Base-by-base conservation (phyloP, 2,797 vertebrate genomes). In the Mormyrus proboscirostris region DNA sequence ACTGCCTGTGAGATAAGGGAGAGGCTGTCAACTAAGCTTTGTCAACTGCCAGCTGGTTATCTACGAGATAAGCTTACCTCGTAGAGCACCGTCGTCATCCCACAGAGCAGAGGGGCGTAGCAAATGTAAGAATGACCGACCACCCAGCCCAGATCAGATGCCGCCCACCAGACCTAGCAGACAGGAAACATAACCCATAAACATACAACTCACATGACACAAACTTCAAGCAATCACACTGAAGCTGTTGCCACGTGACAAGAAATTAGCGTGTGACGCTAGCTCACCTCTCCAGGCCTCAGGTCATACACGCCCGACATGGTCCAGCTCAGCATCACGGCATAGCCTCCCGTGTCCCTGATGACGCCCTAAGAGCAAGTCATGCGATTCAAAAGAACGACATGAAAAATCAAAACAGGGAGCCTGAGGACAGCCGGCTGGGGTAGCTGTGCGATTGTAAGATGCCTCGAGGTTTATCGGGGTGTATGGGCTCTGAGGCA, bases 81-180 rank as follows among this genome's bases (percentile, higher is more conserved):
- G 50, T 98, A 99, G 62, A 99, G 96, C 91, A 99, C 92, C 0
- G 98, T 97, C 92, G 97, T 95, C 94, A 98, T 99, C 0, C 98
- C 98, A 85, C 99, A 97, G 50, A 99, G 95, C 89, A 99, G 97
- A 89, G 99, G 99, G 76, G 91, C 98, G 10, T 99, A 99, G 92
- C 98, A 99, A 93, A 99, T 98, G 86, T 99, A 99, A 0, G 99
- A 99, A 94, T 99, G 98, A 22, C 98, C 99, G 0, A 99, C 99
- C 65, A 99, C 99, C 99, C 99, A 99, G 91, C 99, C 98, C 89
- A 99, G 95, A 92, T 99, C 98, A 79, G 98, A 99, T 22, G 97
- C 98, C 62, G 98, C 98, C 98, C 98, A 99, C 98, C 99, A 99
- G n/a, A 99, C 97, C 99, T 99, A 94, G 89, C 89, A 90, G 47